phyloP scores from a whole-genome alignment of 1,140 invertebrate species.

The Cherax quadricarinatus region DNA sequence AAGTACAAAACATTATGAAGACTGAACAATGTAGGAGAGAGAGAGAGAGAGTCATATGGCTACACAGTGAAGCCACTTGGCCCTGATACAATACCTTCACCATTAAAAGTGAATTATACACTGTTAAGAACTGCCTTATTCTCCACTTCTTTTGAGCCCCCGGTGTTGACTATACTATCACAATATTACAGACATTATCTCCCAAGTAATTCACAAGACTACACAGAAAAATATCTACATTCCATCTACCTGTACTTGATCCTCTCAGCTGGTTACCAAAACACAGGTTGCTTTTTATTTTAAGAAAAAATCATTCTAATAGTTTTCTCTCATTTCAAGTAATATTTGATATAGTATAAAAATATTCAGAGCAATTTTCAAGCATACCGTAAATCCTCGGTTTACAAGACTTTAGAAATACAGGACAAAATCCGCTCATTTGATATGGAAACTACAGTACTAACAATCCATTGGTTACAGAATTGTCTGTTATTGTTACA shows the following conservation, averaged over 20 bases:
- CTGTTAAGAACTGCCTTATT: not conserved
- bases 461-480: too few species aligned
- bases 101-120: not conserved
- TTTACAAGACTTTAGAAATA: too few species aligned
- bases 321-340: not conserved
- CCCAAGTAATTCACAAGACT: not conserved
- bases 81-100: not conserved
- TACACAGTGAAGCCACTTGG: not conserved
- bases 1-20: not conserved
- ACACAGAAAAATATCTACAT: not conserved
- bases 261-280: not conserved
- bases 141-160: not conserved
- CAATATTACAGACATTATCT: not conserved
- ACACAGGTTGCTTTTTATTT: not conserved
- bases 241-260: not conserved
- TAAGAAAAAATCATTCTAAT: not conserved
- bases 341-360: not conserved
- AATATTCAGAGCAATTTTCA: not conserved
- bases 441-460: too few species aligned
- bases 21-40: not conserved
- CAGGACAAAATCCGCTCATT: too few species aligned
- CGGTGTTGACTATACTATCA: not conserved
- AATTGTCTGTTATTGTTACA: too few species aligned
- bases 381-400: not conserved
- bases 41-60: not conserved